Evolutionary conservation across 2,888 invertebrate species (phyloP).

Genomic region (Gisinianus flammeolus): DNA sequence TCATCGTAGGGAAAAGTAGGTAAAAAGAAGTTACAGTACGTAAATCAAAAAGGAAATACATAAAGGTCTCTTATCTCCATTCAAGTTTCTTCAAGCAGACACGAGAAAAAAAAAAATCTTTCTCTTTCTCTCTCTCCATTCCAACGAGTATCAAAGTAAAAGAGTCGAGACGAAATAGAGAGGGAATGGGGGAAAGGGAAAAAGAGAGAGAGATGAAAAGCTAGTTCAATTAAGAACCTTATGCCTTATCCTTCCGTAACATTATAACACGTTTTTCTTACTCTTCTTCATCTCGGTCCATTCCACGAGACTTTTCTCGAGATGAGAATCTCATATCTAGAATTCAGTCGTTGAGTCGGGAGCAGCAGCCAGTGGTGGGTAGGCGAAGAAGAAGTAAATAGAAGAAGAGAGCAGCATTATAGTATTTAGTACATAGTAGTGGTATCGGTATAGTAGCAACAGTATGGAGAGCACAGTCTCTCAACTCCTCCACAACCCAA

Average conservation of each 20-base stretch:
- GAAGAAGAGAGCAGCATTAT: neutral
- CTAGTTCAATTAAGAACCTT: constrained; percentile 11
- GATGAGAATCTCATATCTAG: neutral
- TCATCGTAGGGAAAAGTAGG: neutral
- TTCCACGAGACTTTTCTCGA: neutral
- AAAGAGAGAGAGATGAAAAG: constrained; percentile 7
- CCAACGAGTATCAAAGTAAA: neutral
- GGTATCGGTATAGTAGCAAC: no score
- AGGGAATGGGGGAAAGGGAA: neutral
- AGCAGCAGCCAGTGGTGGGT: neutral
- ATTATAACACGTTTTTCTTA: constrained; percentile 7
- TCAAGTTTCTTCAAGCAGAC: constrained; percentile 17
- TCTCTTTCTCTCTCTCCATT: neutral
- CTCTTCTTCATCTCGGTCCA: neutral
- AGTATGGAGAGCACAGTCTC: neutral
- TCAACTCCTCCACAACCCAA: neutral
- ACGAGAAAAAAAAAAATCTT: neutral
- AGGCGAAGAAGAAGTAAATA: neutral
- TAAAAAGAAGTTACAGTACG: neutral
- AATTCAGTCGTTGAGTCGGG: neutral
- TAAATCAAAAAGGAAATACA: neutral
- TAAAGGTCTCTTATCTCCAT: constrained; percentile 2
- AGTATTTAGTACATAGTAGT: no score
- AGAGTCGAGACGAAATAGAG: neutral
- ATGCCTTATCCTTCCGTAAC: constrained; percentile 8